Evolutionary conservation across 1,140 invertebrate genomes (phyloP).

Genomic region (Penaeus indicus): DNA sequence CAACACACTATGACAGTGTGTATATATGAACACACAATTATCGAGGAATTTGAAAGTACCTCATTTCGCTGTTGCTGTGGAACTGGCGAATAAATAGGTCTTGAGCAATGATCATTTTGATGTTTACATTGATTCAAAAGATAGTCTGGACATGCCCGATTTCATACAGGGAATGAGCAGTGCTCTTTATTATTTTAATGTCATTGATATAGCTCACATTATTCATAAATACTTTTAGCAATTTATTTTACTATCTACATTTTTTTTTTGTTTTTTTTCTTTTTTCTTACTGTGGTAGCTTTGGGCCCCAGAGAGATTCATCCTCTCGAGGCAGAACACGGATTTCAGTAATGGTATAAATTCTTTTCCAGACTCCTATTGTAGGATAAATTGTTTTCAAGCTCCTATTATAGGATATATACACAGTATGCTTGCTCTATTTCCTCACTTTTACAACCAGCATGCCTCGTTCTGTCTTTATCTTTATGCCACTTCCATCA

Average conservation of each 20-base stretch:
- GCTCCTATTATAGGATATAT: conserved; percentile 43
- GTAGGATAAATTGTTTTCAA: conserved; percentile 8
- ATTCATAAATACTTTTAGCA: not conserved
- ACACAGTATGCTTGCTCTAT: not conserved
- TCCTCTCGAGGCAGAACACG: conserved; percentile 25
- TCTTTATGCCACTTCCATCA: not conserved
- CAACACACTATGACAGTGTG: conserved; percentile 1
- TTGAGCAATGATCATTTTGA: conserved; percentile 40
- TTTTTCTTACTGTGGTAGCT: conserved; percentile 5
- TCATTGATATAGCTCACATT: not conserved
- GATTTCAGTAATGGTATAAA: too few relatives aligned
- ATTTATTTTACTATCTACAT: not conserved
- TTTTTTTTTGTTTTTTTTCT: conserved; percentile 1
- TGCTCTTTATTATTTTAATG: not conserved
- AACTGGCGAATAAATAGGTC: not conserved
- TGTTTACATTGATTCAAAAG: not conserved
- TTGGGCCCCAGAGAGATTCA: conserved; percentile 29
- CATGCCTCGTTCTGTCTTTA: not conserved
- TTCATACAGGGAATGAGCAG: conserved; percentile 2
- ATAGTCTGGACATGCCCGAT: conserved; percentile 8
- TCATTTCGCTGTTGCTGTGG: conserved; percentile 1
- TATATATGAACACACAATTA: too few relatives aligned
- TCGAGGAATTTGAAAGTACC: too few relatives aligned
- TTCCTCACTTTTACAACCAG: conserved; percentile 16
- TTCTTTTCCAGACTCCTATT: not conserved